phyloP scores from a whole-genome alignment of 2,797 vertebrate genomes.

The Acomys russatus region DNA sequence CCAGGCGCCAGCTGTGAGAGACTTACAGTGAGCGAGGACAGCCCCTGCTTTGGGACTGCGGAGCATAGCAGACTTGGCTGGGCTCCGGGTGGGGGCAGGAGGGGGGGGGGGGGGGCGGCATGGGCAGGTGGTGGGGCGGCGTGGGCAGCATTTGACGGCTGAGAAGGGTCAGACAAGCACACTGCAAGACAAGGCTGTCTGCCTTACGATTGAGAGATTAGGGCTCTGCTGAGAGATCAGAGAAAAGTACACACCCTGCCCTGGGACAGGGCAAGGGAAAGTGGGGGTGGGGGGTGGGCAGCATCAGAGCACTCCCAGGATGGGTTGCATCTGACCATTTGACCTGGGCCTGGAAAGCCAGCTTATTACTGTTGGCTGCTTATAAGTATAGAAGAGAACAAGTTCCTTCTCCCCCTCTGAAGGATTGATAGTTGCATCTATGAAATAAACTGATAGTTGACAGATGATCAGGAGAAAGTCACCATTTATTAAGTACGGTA shows the following conservation, averaged over 20 bases:
- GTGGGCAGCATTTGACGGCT: not conserved
- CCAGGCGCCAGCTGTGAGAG: not conserved
- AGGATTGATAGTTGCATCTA: not conserved
- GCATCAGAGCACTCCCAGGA: not conserved
- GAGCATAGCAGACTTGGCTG: not conserved
- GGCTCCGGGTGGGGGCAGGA: not conserved
- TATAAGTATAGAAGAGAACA: not conserved
- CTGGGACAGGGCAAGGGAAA: fast-evolving
- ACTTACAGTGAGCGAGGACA: not conserved
- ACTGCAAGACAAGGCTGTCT: not conserved
- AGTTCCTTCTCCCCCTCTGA: not conserved
- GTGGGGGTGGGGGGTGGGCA: not conserved
- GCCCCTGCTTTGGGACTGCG: not conserved
- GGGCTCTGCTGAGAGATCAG: not conserved
- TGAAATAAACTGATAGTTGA: not conserved
- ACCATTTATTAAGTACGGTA: not conserved
- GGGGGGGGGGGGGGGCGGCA: too few species aligned
- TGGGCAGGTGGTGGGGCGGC: not conserved
- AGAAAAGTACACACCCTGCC: not conserved
- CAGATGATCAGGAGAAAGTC: not conserved
- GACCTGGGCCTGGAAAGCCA: not conserved
- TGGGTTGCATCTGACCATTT: not conserved
- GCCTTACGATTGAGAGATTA: not conserved
- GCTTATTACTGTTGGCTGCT: constrained; percentile 6
- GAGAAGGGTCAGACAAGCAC: not conserved